Evolutionary conservation across 2,888 invertebrate species (phyloP).

Genomic region (Watsonalla cultraria): DNA sequence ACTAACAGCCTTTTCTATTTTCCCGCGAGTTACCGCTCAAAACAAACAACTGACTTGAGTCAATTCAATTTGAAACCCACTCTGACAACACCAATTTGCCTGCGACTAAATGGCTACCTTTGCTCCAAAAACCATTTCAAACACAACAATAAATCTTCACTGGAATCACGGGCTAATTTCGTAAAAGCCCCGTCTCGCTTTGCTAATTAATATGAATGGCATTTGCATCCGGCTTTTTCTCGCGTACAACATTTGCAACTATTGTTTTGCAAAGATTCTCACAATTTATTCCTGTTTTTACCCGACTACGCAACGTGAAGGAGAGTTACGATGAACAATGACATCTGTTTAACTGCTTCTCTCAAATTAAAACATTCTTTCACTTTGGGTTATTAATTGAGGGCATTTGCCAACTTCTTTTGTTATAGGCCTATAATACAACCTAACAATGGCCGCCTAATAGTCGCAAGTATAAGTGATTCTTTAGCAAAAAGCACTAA

Average conservation of each 20-base stretch:
- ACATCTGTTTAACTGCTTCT: constrained; percentile 52
- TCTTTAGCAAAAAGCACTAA: no score
- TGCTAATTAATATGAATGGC: constrained; percentile 79
- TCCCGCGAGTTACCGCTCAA: constrained; percentile 41
- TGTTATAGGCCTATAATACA: neutral
- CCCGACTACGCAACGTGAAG: constrained; percentile 55
- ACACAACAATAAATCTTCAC: constrained; percentile 77
- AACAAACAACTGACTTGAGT: constrained; percentile 60
- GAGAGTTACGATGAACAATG: constrained; percentile 64
- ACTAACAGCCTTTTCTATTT: constrained; percentile 40
- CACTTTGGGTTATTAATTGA: constrained; percentile 18
- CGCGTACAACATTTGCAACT: constrained; percentile 75
- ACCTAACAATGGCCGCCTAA: neutral
- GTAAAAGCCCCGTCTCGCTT: constrained; percentile 79
- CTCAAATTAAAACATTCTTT: constrained; percentile 54
- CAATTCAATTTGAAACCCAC: constrained; percentile 71
- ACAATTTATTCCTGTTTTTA: constrained; percentile 75
- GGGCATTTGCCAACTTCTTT: constrained; percentile 7
- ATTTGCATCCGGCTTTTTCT: constrained; percentile 79
- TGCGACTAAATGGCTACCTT: constrained; percentile 73
- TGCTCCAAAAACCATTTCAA: constrained; percentile 73
- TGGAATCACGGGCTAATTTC: constrained; percentile 78
- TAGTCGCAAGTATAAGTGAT: no score
- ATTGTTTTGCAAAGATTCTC: constrained; percentile 77
- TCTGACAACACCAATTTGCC: constrained; percentile 72